Percentiles rank a stretch among this genome's conserved stretches.
Evolutionary conservation across 2,797 vertebrate genomes (phyloP).

Genomic region (Ambastaia sidthimunki): DNA sequence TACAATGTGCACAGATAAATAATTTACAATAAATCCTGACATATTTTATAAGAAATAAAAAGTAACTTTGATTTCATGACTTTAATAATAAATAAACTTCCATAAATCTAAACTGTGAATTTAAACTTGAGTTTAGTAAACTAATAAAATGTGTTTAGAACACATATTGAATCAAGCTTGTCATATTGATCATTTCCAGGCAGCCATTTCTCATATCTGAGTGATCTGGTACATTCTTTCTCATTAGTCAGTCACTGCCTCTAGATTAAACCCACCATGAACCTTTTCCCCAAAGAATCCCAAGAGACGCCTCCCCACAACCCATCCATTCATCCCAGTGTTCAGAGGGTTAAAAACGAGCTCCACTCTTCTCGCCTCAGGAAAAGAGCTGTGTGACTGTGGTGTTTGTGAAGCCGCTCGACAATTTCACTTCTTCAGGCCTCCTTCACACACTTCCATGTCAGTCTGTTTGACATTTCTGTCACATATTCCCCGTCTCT

Average conservation of each 20-base stretch:
- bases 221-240: conserved; percentile 42
- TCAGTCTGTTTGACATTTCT: background rate
- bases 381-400: conserved; percentile 23
- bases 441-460: conserved; percentile 3
- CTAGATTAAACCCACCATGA: conserved; percentile 55
- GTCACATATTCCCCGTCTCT: conserved; percentile 6
- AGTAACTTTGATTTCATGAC: too few species aligned
- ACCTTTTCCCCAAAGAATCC: conserved; percentile 18
- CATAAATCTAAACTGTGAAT: too few species aligned
- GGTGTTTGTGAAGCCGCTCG: conserved; percentile 15
- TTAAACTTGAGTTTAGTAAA: background rate
- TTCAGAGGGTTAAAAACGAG: conserved; percentile 53
- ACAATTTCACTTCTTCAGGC: background rate
- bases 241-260: conserved; percentile 22
- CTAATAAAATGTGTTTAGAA: too few species aligned
- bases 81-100: too few species aligned
- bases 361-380: conserved; percentile 28
- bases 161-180: too few species aligned
- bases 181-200: too few species aligned
- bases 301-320: background rate
- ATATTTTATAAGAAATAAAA: too few species aligned
- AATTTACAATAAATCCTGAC: too few species aligned
- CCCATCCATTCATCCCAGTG: conserved; percentile 49
- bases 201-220: background rate
- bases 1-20: too few species aligned